Base-by-base conservation (phyloP, 2,888 invertebrate species). In the Spicauda simplicius region DNA sequence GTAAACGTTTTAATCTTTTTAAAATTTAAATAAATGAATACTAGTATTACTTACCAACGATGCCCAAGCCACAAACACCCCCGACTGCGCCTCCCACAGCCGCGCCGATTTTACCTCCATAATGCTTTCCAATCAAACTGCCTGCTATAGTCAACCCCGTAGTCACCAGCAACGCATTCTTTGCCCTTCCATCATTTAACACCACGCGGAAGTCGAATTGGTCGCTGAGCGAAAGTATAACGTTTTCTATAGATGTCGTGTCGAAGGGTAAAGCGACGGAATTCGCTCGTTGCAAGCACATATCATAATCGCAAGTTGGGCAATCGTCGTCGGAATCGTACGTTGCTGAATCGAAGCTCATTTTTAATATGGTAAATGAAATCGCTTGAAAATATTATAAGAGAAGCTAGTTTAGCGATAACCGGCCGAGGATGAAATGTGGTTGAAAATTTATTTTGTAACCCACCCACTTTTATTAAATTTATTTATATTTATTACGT, bases 11-110 rank as follows among this genome's bases (percentile, higher is more conserved):
- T 25, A 25, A 2, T 25, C 25, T 25, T 25, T 25, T 25, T 33
- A 7, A n/a, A n/a, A 45, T 2, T 37, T 5, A 7, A 45, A 6
- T 45, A 45, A n/a, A n/a, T 45, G 2, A n/a, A n/a, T 45, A 45
- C 7, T 45, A n/a, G n/a, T 45, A 11, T 6, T 12, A 72, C 88
- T 85, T 74, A 91, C 92, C 86, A 63, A 86, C 82, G 59, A 91
- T 72, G 0, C 91, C 91, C n/a, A 90, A 68, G 3, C 91, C 91
- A 62, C 91, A 91, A 7, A 77, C 89, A 0, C 92, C 92, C 0
- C 92, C 92, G 8, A 91, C 81, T 0, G 86, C 88, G 0, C 91
- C 88, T 0, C 92, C 92, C 0, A 91, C 78, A 0, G 85, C 85
- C 0, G 90, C 91, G 0, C 92, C 92, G 1, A 88, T 52, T 71